Percentiles rank a stretch among this genome's conserved stretches.
phyloP scores from a whole-genome alignment of 2,797 vertebrate genomes.

The Coreius guichenoti region DNA sequence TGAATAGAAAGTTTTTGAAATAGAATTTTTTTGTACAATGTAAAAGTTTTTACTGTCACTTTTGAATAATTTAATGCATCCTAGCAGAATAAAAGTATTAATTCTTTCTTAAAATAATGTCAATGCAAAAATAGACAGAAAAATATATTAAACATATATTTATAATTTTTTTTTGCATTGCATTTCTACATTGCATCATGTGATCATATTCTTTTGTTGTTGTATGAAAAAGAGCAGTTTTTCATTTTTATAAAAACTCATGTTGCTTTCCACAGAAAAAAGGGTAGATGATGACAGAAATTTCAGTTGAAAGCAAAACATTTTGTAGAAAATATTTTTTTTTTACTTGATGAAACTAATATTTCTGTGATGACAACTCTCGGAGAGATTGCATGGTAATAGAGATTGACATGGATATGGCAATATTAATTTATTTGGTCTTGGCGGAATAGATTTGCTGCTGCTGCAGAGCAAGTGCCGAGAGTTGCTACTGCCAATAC shows the following conservation, averaged over 20 bases:
- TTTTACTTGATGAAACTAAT: not conserved
- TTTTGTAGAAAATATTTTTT: not conserved
- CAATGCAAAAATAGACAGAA: not conserved
- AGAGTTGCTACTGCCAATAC: no score
- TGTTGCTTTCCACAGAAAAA: not conserved
- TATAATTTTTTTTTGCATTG: no score
- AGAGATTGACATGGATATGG: no score
- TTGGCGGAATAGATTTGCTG: no score
- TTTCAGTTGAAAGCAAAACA: not conserved
- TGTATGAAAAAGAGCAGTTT: not conserved
- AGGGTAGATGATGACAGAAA: not conserved
- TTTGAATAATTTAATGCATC: not conserved
- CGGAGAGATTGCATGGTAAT: no score
- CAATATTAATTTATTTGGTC: no score
- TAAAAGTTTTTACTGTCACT: not conserved
- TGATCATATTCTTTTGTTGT: not conserved
- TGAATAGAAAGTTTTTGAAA: not conserved
- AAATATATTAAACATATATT: not conserved
- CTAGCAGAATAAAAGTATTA: not conserved
- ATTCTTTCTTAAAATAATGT: not conserved
- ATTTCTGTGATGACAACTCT: no score
- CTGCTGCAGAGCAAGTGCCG: no score
- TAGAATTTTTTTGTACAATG: no score
- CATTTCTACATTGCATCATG: not conserved
- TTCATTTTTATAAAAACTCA: no score